Evolutionary conservation across 2,888 invertebrate genomes (phyloP), one percentile per base, ranked within the genome.

Genomic region (Yponomeuta malinellus): DNA sequence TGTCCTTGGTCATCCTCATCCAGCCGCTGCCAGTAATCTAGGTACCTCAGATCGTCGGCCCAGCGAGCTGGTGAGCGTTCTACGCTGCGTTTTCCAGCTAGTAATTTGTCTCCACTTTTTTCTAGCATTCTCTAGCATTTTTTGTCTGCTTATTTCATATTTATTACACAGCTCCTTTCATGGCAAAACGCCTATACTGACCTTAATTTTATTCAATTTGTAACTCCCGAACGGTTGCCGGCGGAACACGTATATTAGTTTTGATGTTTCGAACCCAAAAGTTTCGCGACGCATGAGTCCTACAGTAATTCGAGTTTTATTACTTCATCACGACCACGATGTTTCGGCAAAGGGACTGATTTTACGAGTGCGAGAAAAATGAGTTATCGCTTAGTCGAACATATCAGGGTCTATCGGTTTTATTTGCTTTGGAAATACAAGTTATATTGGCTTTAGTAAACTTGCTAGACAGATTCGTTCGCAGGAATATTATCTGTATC

Each of bases 141-240:
- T 23, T 23, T 23, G 23, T 23, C 23, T 23, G 23, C 23, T 23
- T 23, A 23, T 23, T 23, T 23, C 23, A 23, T 23, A 23, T 23
- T 23, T 23, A 23, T 23, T 23, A 23, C 23, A 23, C 23, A 23
- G 23, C 23, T 23, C 23, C 0, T 23, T 15, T 12, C 12, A 3
- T 15, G 15, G 2, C 52, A 12, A 59, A 59, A 59, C 3, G 1
- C 15, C 52, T 81, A 81, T 80, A 77, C 79, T 80, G 81, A 78
- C 86, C 87, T 86, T 87, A 88, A 89, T 90, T 89, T 89, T 85
- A 89, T 90, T 90, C 89, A 89, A 89, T 90, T 90, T 88, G 87
- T 82, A 87, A 88, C 87, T 59, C 48, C 31, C 29, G 68, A 52
- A 31, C 52, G 6, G 68, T 68, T 68, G 52, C 15, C 31, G 68